Conservation (phyloP, 2,888 invertebrate species). For the Tethea ocularis region DNA sequence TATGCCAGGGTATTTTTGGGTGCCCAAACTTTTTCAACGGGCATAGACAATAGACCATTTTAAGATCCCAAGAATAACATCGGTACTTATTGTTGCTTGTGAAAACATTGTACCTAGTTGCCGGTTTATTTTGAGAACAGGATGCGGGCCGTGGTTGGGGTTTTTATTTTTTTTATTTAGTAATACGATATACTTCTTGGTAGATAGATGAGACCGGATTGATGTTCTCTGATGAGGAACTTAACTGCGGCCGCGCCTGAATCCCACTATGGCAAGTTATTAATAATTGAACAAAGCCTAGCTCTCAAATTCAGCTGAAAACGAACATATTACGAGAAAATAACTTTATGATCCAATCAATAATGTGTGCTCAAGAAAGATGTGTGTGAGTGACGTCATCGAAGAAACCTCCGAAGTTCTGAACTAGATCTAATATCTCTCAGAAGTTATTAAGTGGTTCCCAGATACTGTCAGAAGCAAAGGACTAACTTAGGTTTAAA, state of each 20-base stretch:
- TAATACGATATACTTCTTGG: conserved; percentile 18
- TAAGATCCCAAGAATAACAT: conserved; percentile 4
- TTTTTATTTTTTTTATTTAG: conserved; percentile 16
- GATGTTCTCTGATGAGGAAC: conserved; percentile 1
- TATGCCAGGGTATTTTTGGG: background rate
- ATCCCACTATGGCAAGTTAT: too few species aligned
- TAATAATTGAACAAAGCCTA: too few species aligned
- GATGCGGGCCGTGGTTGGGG: conserved; percentile 25
- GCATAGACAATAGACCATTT: conserved; percentile 1
- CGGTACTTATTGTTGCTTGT: background rate
- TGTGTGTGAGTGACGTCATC: background rate
- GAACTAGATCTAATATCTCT: background rate
- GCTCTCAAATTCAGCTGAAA: too few species aligned
- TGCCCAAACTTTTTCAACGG: background rate
- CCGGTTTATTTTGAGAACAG: conserved; percentile 25
- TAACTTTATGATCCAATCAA: background rate
- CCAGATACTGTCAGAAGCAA: background rate
- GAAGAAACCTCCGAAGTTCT: background rate
- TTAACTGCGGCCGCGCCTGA: too few species aligned
- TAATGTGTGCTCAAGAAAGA: background rate
- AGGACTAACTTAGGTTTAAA: background rate
- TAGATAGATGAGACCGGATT: background rate
- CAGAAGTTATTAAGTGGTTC: background rate
- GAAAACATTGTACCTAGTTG: conserved; percentile 7
- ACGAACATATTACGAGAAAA: too few species aligned